These are phyloP conservation scores for Agrypnia vestita DNA, from an alignment of 1,140 invertebrate genomes.

Conservation along the genomic window DNA sequence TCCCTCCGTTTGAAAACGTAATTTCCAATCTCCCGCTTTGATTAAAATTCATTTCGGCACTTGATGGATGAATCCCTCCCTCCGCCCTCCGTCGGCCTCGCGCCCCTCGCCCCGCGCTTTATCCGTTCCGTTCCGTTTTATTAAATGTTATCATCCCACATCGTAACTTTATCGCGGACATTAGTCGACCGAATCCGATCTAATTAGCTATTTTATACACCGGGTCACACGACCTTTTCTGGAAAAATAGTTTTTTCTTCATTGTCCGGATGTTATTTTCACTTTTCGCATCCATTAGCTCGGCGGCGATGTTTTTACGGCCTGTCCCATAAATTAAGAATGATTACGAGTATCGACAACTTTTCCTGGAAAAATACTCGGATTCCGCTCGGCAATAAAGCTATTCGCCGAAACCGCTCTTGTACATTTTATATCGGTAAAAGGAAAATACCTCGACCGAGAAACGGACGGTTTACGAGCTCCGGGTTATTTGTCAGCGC, in stretches of 20 bases:
- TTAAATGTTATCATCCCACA: conserved; percentile 32
- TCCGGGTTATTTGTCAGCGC: conserved; percentile 43
- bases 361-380: conserved; percentile 24
- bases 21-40: conserved; percentile 61
- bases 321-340: conserved; percentile 43
- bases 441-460: conserved; percentile 9
- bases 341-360: conserved; percentile 40
- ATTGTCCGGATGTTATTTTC: conserved; percentile 35
- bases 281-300: conserved; percentile 43
- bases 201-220: conserved; percentile 32
- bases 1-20: conserved; percentile 60
- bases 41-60: conserved; percentile 61
- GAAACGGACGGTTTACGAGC: conserved; percentile 39
- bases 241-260: conserved; percentile 6
- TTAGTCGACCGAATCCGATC: conserved; percentile 26
- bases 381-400: conserved; percentile 35
- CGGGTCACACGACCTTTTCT: conserved; percentile 28
- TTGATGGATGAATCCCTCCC: conserved; percentile 59
- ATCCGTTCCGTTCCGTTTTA: conserved; percentile 48
- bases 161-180: conserved; percentile 6
- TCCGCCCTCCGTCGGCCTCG: conserved; percentile 16
- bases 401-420: conserved; percentile 43
- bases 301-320: conserved; percentile 35
- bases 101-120: background rate
- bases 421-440: conserved; percentile 41